phyloP scores from a whole-genome alignment of 2,888 invertebrate genomes.

The Steinernema scapterisci region DNA sequence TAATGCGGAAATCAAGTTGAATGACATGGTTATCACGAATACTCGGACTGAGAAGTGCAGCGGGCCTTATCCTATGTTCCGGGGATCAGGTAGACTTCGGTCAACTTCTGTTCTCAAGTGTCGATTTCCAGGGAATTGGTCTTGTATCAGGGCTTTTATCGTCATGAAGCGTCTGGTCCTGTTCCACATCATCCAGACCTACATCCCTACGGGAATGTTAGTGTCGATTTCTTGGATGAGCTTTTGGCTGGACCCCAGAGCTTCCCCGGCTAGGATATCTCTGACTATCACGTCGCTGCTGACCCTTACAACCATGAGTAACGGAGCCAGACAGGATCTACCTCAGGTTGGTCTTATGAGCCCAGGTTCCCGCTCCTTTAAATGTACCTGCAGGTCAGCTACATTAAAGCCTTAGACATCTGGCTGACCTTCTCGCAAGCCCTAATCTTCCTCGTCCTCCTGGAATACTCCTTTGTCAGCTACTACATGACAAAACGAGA shows the following conservation, averaged over 20 bases:
- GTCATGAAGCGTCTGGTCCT: slow-evolving; percentile 63
- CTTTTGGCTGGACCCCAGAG: slow-evolving; percentile 66
- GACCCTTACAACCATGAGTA: slow-evolving; percentile 67
- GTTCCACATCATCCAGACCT: slow-evolving; percentile 67
- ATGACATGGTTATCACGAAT: slow-evolving; percentile 65
- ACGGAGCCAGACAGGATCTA: slow-evolving; percentile 66
- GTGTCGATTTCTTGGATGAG: slow-evolving; percentile 66
- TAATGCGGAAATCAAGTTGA: slow-evolving; percentile 63
- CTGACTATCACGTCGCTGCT: slow-evolving; percentile 66
- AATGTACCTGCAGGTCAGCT: no score
- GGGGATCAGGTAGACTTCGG: slow-evolving; percentile 54
- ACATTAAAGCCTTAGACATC: slow-evolving; percentile 63
- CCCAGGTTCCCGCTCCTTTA: no score
- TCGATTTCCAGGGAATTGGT: slow-evolving; percentile 57
- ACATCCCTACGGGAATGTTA: slow-evolving; percentile 66
- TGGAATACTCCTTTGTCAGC: slow-evolving; percentile 67
- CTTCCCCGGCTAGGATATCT: slow-evolving; percentile 65
- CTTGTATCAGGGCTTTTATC: slow-evolving; percentile 62
- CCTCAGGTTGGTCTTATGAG: slow-evolving; percentile 65
- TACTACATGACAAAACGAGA: slow-evolving; percentile 64
- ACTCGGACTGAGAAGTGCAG: slow-evolving; percentile 53
- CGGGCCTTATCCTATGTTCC: slow-evolving; percentile 66
- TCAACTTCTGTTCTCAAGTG: not conserved
- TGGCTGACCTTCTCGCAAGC: slow-evolving; percentile 66
- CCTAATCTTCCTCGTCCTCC: slow-evolving; percentile 64